Percentiles rank a stretch among this genome's conserved stretches.
phyloP scores from a whole-genome alignment of 1,140 invertebrate species.

The Theocolax elegans region DNA sequence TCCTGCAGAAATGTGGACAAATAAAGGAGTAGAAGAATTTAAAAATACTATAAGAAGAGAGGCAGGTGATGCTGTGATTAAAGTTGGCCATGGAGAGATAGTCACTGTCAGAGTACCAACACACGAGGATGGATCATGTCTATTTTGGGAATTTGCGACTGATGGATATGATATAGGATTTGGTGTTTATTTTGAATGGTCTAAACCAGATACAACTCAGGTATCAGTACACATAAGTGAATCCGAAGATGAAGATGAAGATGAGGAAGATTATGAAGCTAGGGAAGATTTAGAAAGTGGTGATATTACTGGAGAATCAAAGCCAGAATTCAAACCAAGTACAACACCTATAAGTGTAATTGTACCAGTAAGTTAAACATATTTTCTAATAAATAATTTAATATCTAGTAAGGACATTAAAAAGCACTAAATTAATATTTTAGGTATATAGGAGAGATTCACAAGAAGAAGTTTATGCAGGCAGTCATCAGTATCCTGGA shows the following conservation, averaged over 20 bases:
- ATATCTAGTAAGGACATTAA: no score
- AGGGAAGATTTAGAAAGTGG: constrained; percentile 71
- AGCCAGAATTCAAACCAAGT: constrained; percentile 55
- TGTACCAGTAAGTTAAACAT: constrained; percentile 58
- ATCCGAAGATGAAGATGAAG: constrained; percentile 90
- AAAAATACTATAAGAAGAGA: constrained; percentile 89
- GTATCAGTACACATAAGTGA: constrained; percentile 92
- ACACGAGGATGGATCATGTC: constrained; percentile 89
- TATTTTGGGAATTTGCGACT: constrained; percentile 99
- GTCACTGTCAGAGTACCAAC: constrained; percentile 98
- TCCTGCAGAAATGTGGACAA: constrained; percentile 95
- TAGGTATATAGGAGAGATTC: constrained; percentile 96
- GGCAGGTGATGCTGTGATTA: constrained; percentile 94
- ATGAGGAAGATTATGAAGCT: constrained; percentile 81
- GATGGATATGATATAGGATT: constrained; percentile 99
- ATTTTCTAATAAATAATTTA: constrained; percentile 15
- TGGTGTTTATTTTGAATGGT: constrained; percentile 99
- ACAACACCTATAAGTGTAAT: constrained; percentile 62
- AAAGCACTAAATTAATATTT: constrained; percentile 67
- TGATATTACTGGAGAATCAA: constrained; percentile 53
- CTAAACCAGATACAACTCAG: constrained; percentile 83
- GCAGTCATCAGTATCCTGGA: constrained; percentile 95
- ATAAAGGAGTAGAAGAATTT: constrained; percentile 90
- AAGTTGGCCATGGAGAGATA: constrained; percentile 96
- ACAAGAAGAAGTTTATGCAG: constrained; percentile 96